Base-by-base conservation (phyloP, 2,113 vertebrate species). In the Takifugu bimaculatus region DNA sequence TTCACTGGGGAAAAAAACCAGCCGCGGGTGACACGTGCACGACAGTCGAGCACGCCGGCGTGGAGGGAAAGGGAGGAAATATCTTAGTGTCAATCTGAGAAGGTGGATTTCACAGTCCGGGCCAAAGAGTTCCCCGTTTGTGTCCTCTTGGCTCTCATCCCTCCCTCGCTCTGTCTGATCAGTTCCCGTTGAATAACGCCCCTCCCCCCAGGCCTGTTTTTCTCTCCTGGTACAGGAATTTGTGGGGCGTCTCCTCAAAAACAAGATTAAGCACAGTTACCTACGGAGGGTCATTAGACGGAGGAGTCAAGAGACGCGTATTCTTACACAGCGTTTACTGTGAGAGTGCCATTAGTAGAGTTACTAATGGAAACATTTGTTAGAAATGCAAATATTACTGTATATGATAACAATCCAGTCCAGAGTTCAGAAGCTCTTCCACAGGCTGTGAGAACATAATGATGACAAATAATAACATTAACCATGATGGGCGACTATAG, bases 141-240 rank as follows among this genome's bases (percentile, higher is more conserved):
- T 25, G 53, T 28, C 45, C 27, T 28, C 44, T 29, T 26, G 35
- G 35, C 35, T 10, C 35, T 39, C 35, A 45, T 65, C n/a, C 48
- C 51, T 69, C 48, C 26, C 55, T 60, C 59, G 28, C 50, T 73
- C 65, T 13, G 59, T 57, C 63, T 43, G 63, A 74, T 74, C 64
- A 51, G 48, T 54, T 42, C 20, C 7, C 60, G 68, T 59, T 58
- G 56, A 70, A 58, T 57, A 59, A 72, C 57, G 54, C 59, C 61
- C 72, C 68, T 65, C 72, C 73, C 42, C 61, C 55, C 57, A 66
- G 58, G 27, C 63, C 66, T 57, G 70, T 61, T 75, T 70, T 85
- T 74, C 54, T 71, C 67, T 65, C 50, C 70, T 70, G 50, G 55
- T 60, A 62, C 52, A 77, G 54, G 54, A 76, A 77, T 81, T 74